Evolutionary conservation across 2,888 invertebrate genomes (phyloP).

Genomic region (Dicycla oo): DNA sequence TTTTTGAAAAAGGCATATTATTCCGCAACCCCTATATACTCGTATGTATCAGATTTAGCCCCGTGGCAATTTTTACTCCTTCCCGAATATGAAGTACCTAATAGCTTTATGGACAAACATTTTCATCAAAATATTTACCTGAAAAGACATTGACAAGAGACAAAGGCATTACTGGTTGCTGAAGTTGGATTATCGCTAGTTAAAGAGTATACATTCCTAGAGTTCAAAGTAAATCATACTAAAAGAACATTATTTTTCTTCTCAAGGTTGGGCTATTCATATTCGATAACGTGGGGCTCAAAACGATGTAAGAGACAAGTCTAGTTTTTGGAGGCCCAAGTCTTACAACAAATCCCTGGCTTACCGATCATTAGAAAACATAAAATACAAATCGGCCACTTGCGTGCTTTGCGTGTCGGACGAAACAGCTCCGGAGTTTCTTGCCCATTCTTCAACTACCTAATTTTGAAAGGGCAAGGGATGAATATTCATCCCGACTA

Average conservation of each 20-base stretch:
- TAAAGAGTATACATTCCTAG: too few species aligned
- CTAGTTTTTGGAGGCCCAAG: neutral
- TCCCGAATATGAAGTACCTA: neutral
- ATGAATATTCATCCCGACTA: too few species aligned
- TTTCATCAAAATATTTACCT: neutral
- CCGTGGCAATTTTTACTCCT: neutral
- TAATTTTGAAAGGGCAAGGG: neutral
- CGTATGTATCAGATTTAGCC: neutral
- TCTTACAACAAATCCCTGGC: neutral
- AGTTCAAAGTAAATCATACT: neutral
- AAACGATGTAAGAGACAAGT: neutral
- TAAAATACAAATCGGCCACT: neutral
- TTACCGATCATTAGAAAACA: neutral
- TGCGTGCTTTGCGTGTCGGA: neutral
- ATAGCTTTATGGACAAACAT: neutral
- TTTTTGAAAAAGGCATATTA: neutral
- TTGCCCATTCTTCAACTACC: neutral
- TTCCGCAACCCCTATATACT: neutral
- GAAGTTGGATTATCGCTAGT: neutral
- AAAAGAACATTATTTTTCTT: neutral
- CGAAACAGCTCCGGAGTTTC: neutral
- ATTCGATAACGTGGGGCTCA: neutral
- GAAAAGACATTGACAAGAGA: neutral
- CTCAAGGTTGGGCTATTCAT: neutral
- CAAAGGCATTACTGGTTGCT: neutral